A percentile compares a stretch with the other conserved stretches of the same genome.
Conservation (phyloP, 2,888 invertebrate species). For the Chrysina gloriosa region DNA sequence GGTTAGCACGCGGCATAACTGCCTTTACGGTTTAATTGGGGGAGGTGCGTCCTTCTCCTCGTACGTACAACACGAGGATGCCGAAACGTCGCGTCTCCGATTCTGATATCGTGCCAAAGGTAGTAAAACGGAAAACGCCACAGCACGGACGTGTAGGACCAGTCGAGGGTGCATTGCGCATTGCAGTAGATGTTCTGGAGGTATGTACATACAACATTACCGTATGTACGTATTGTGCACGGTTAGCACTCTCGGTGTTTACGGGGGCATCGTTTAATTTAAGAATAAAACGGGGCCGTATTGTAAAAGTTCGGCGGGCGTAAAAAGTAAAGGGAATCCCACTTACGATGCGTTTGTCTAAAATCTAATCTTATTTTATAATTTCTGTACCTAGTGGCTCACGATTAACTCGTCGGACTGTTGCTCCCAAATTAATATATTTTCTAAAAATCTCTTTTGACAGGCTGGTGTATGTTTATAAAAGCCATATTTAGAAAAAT, state of each 20-base stretch:
- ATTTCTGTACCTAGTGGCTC: background rate
- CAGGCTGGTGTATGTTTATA: too few species aligned
- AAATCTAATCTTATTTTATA: constrained; percentile 25
- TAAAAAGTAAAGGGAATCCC: constrained; percentile 21
- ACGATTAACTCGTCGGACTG: too few species aligned
- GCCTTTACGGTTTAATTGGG: constrained; percentile 54
- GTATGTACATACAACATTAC: background rate
- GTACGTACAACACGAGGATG: too few species aligned
- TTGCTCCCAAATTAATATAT: too few species aligned
- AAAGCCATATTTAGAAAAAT: too few species aligned
- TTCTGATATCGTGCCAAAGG: constrained; percentile 38
- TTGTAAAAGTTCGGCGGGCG: constrained; percentile 1
- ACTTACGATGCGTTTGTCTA: constrained; percentile 2
- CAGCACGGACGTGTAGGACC: constrained; percentile 20
- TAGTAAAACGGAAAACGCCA: constrained; percentile 30
- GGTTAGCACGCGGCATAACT: constrained; percentile 54
- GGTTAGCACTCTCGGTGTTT: too few species aligned
- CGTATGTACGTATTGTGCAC: too few species aligned
- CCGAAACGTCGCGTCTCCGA: constrained; percentile 19
- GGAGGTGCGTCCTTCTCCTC: too few species aligned
- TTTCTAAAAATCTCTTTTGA: too few species aligned
- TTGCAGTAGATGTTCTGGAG: constrained; percentile 46
- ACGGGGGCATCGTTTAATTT: constrained; percentile 20
- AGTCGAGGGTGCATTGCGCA: constrained; percentile 45
- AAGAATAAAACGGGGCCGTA: constrained; percentile 13